Conservation (phyloP, 2,888 invertebrate genomes). For the Lycaena phlaeas region DNA sequence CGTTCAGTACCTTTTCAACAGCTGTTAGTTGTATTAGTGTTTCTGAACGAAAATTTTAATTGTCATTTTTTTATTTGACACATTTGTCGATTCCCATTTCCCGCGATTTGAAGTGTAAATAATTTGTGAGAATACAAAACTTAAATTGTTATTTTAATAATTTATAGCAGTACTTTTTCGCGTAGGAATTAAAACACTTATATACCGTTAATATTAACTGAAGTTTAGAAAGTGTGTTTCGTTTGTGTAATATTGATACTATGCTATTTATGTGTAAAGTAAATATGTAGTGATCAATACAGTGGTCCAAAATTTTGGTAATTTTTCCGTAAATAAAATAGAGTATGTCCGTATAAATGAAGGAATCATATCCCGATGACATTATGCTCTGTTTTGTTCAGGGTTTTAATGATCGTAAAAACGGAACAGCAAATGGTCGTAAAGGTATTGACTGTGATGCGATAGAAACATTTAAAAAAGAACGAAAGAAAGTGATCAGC, state of each 20-base stretch:
- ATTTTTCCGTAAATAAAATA: constrained; percentile 2
- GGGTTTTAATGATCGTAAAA: constrained; percentile 69
- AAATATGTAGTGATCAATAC: constrained; percentile 27
- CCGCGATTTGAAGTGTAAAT: neutral
- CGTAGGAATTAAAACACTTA: neutral
- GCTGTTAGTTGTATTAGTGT: constrained; percentile 44
- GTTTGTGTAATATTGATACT: neutral
- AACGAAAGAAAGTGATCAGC: constrained; percentile 27
- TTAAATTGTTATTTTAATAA: neutral
- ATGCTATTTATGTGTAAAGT: constrained; percentile 8
- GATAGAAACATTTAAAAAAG: constrained; percentile 33
- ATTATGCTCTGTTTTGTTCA: constrained; percentile 82
- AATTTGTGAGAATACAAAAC: neutral
- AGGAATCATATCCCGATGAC: constrained; percentile 62
- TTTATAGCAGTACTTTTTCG: neutral
- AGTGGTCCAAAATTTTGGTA: neutral
- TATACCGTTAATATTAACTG: constrained; percentile 2
- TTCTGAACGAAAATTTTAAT: constrained; percentile 35
- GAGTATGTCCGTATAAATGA: constrained; percentile 59
- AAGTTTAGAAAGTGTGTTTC: constrained; percentile 6
- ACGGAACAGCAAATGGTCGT: constrained; percentile 39
- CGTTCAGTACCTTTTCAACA: constrained; percentile 32
- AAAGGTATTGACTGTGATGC: constrained; percentile 42
- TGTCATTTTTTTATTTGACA: neutral
- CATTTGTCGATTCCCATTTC: neutral